Base-by-base conservation (phyloP, 2,113 vertebrate genomes). In the Vimba vimba region DNA sequence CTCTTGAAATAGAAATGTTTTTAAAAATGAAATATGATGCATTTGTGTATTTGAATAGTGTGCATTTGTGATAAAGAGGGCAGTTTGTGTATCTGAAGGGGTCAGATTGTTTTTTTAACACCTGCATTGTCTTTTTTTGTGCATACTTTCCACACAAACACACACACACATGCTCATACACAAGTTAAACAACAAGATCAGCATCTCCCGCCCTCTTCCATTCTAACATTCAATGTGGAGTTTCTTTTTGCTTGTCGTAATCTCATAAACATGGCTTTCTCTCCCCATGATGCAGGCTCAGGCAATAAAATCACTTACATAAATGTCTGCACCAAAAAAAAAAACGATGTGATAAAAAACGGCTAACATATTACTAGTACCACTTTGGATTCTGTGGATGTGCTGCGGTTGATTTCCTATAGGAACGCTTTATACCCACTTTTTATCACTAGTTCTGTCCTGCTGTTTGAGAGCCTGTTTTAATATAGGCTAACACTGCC, bases 221-320 rank as follows among this genome's bases (percentile, higher is more conserved):
- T 86, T 88, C 85, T 88, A 73, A 83, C 27, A 76, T 79, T 85
- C 66, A 55, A 23, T 77, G 81, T 43, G 88, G 87, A 93, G 91
- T 92, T 84, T 91, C 82, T 92, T 89, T 84, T 95, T 95, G 91
- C 93, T 92, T 90, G 88, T 83, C 88, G 85, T 94, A 94, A 94
- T 94, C 93, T 95, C 90, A 93, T 95, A 94, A 94, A 93, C 91
- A 90, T 90, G 79, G 91, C 25, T 66, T 52, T 74, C 82, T 87
- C 86, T 87, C 86, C 82, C 89, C 82, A 86, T 89, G 91, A 92
- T 91, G 89, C 89, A 85, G 92, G 87, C 79, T 52, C 88, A 87
- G 27, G 87, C 92, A 94, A 94, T 95, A 94, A 91, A 95, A 94
- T 89, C 91, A 94, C 93, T 94, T 94, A 94, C 92, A 93, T 94